A percentile compares a stretch with the other conserved stretches of the same genome.
phyloP scores from a whole-genome alignment of 2,888 invertebrate genomes.

The Epinotia demarniana region DNA sequence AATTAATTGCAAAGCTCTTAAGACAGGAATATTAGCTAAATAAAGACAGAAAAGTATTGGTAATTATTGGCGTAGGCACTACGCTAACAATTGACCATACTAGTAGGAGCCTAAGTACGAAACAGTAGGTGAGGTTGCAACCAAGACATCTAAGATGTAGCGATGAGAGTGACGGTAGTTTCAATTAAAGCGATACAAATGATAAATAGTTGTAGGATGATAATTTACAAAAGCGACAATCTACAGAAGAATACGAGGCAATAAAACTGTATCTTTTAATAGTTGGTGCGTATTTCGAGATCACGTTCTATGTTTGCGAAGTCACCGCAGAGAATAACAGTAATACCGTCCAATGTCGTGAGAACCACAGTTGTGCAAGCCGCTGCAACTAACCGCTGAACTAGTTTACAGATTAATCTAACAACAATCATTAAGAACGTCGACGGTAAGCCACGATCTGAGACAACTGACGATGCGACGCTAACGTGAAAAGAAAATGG shows the following conservation, averaged over 20 bases:
- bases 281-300: constrained; percentile 51
- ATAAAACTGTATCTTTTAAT: constrained; percentile 41
- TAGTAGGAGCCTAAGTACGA: no score
- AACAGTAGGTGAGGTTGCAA: not conserved
- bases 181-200: not conserved
- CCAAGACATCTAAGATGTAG: not conserved
- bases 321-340: constrained; percentile 67
- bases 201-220: not conserved
- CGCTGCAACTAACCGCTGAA: constrained; percentile 63
- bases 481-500: constrained; percentile 27
- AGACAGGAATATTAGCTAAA: not conserved
- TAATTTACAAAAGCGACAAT: not conserved
- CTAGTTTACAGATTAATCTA: constrained; percentile 80
- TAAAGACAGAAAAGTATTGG: not conserved
- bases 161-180: not conserved
- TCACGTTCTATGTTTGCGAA: constrained; percentile 55
- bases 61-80: no score
- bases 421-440: constrained; percentile 70
- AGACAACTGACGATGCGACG: constrained; percentile 52
- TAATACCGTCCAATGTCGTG: constrained; percentile 82
- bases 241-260: constrained; percentile 33
- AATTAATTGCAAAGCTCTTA: not conserved
- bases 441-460: constrained; percentile 64
- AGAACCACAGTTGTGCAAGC: constrained; percentile 74
- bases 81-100: no score